Conservation (phyloP, 2,113 vertebrate species). For the Poeciliopsis occidentalis region DNA sequence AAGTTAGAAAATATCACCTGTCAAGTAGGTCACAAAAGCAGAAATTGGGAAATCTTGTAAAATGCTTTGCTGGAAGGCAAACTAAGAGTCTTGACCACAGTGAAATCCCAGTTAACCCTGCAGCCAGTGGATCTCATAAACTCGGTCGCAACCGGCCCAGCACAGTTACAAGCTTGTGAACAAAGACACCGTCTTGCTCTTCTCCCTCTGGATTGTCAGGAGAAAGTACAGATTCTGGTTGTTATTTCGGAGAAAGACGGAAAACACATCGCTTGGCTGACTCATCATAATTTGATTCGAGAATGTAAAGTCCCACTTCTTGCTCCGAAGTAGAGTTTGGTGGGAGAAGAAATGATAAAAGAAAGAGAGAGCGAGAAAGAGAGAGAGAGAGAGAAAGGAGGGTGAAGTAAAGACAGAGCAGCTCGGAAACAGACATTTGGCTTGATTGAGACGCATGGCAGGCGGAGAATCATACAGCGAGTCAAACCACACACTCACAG, state of each 20-base stretch:
- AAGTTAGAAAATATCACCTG: constrained; percentile 32
- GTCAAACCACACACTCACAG: constrained; percentile 75
- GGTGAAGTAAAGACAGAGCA: constrained; percentile 40
- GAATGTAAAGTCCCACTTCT: constrained; percentile 56
- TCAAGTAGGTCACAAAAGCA: constrained; percentile 20
- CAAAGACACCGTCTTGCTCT: constrained; percentile 58
- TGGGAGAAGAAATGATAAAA: constrained; percentile 6
- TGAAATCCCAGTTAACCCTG: constrained; percentile 67
- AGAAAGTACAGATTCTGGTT: constrained; percentile 64
- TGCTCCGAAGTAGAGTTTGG: constrained; percentile 45
- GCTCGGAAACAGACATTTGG: constrained; percentile 56
- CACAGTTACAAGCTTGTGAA: constrained; percentile 65
- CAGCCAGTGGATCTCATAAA: constrained; percentile 61
- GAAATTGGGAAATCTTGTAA: constrained; percentile 21
- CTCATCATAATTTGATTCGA: constrained; percentile 75
- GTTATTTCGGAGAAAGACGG: constrained; percentile 58
- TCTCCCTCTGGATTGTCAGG: constrained; percentile 68
- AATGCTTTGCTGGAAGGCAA: constrained; percentile 46
- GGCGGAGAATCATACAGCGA: constrained; percentile 62
- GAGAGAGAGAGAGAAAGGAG: constrained; percentile 5
- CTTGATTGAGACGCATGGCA: constrained; percentile 78
- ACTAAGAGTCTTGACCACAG: constrained; percentile 43
- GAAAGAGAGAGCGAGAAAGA: not conserved
- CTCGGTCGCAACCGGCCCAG: constrained; percentile 55
- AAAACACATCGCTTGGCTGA: constrained; percentile 73